These are phyloP conservation scores for Halichondria panicea DNA, from an alignment of 37 sponge, comb jelly and placozoan species.

Conservation along the genomic window DNA sequence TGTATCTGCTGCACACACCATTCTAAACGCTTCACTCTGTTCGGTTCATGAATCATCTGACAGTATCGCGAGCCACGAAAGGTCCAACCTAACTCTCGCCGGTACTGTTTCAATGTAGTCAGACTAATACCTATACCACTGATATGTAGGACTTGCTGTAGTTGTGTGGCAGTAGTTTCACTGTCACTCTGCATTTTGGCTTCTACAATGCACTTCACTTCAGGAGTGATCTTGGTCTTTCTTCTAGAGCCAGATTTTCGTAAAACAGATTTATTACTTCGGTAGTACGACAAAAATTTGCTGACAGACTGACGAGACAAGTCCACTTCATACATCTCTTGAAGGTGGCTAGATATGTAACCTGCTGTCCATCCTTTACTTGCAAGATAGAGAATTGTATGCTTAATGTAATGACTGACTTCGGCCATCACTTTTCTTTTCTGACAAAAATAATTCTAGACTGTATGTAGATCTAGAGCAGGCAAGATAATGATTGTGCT, in stretches of 20 bases:
- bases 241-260: conserved; percentile 15
- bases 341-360: too few relatives aligned
- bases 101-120: conserved; percentile 15
- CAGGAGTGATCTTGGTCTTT: conserved; percentile 6
- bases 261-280: too few relatives aligned
- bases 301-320: too few relatives aligned
- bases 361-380: too few relatives aligned
- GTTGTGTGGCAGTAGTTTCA: conserved; percentile 29
- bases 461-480: too few relatives aligned
- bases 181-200: conserved; percentile 29
- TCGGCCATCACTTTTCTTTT: too few relatives aligned
- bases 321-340: too few relatives aligned
- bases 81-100: conserved; percentile 32
- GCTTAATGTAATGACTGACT: too few relatives aligned
- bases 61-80: conserved; percentile 32
- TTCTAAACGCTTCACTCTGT: conserved; percentile 32
- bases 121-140: conserved; percentile 11
- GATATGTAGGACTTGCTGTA: background rate
- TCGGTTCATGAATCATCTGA: conserved; percentile 31
- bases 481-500: too few relatives aligned
- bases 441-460: too few relatives aligned
- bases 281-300: too few relatives aligned
- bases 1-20: background rate
- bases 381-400: too few relatives aligned
- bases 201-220: conserved; percentile 19